These are phyloP conservation scores for Ataeniobius toweri DNA, from an alignment of 2,797 vertebrate genomes.

Conservation along the genomic window DNA sequence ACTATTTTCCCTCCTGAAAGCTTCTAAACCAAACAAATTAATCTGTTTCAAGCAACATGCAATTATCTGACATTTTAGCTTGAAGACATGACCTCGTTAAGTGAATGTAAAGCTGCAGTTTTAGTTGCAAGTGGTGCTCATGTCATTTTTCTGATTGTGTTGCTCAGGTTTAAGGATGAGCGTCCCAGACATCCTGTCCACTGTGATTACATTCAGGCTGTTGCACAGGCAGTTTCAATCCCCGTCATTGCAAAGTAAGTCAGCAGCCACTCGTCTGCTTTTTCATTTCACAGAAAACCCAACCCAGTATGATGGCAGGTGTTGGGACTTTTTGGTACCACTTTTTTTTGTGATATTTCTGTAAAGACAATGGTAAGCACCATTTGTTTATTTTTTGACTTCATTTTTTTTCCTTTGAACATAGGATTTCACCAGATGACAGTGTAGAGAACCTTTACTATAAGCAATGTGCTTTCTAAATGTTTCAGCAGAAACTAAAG, in stretches of 20 bases:
- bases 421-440: background rate
- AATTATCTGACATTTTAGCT: background rate
- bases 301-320: background rate
- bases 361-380: background rate
- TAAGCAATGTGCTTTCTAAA: background rate
- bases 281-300: background rate
- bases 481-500: background rate
- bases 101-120: background rate
- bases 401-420: background rate
- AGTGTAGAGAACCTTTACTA: background rate
- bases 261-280: too few relatives aligned
- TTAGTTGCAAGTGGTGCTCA: background rate
- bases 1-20: background rate
- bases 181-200: conserved; percentile 91
- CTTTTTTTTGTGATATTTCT: background rate
- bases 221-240: conserved; percentile 86
- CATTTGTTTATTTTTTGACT: background rate
- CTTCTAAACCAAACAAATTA: background rate
- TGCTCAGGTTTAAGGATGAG: conserved; percentile 91
- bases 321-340: background rate
- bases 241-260: conserved; percentile 96
- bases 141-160: background rate
- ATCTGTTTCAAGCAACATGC: background rate
- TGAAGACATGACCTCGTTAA: background rate
- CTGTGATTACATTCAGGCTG: conserved; percentile 90